phyloP scores from a whole-genome alignment of 2,113 vertebrate genomes.

The Psittacara wagleri region DNA sequence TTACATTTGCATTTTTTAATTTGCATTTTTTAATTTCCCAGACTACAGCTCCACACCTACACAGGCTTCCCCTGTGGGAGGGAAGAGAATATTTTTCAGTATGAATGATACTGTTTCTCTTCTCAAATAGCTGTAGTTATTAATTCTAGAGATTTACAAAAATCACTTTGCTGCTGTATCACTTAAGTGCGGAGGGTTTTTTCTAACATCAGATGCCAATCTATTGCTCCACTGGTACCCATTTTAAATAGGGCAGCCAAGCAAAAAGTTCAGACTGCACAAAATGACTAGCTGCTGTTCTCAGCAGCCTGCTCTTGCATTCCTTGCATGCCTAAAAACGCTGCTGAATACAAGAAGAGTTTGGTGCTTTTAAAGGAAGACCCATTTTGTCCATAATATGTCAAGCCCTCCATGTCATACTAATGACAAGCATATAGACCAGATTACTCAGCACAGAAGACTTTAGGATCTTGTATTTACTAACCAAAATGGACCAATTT shows the following conservation, averaged over 20 bases:
- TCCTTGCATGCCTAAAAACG: conserved; percentile 17
- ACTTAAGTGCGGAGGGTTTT: conserved; percentile 8
- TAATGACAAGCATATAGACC: not conserved
- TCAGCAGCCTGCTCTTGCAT: not conserved
- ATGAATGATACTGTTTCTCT: conserved; percentile 72
- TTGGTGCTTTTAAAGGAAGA: not conserved
- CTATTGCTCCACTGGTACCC: conserved; percentile 13
- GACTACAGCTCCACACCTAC: conserved; percentile 73
- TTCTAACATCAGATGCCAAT: conserved; percentile 19
- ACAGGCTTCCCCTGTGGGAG: conserved; percentile 68
- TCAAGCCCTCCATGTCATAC: not conserved
- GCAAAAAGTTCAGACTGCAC: conserved; percentile 9
- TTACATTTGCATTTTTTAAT: conserved; percentile 79
- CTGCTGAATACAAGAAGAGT: not conserved
- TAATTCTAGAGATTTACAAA: conserved; percentile 60
- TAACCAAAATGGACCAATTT: not conserved
- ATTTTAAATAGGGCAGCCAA: conserved; percentile 44
- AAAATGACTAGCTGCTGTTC: not conserved
- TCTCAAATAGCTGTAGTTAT: conserved; percentile 66
- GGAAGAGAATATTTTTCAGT: conserved; percentile 71
- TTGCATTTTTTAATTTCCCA: conserved; percentile 83
- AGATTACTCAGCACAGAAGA: conserved; percentile 2
- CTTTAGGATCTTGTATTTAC: not conserved
- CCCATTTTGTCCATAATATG: not conserved
- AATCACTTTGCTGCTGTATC: conserved; percentile 49